Base-by-base conservation (phyloP, 2,113 vertebrate genomes). In the Dunckerocampus dactyliophorus region DNA sequence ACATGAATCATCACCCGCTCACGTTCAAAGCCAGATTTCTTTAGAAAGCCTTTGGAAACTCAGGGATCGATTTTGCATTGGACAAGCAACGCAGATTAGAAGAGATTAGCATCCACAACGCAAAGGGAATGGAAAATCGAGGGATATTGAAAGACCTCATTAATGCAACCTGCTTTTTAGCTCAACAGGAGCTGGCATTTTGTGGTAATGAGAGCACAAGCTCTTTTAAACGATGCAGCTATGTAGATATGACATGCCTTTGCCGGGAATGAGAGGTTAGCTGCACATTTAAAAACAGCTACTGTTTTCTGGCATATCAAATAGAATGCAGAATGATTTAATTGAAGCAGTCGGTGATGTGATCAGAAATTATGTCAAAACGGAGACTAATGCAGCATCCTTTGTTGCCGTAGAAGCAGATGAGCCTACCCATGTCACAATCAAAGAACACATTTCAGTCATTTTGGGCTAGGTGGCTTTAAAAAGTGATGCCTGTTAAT, bases 391-490 rank as follows among this genome's bases (percentile, higher is more conserved):
- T 13, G 19, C 43, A 22, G 56, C 71, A 19, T 2, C 16, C 31
- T 69, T 75, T 65, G 56, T 62, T 15, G 62, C 62, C 6, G 34
- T 56, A 20, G 48, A 70, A 55, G 45, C 51, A 7, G 62, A 56
- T 0, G 57, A 69, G 31, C 62, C 62, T 1, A 61, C 50, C 0
- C 47, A 62, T 47, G 7, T 62, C 28, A 66, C 52, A 63, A 63
- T 46, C 34, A 47, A 59, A 43, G 63, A 52, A 0, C 63, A 67
- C 12, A 62, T 63, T 1, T 67, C 51, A 3, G 28, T 69, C 13
- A 52, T 62, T 21, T 57, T 66, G n/a, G 7, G n/a, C 0, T 53
- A 42, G 20, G 56, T 61, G 4, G 19, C 34, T 55, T 20, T 2
- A 37, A 5, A 37, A 16, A 19, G 24, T 49, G 48, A 52, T 4